Percentiles rank a stretch among this genome's conserved stretches.
Conservation (phyloP, 2,797 vertebrate genomes). For the Antrozous pallidus region DNA sequence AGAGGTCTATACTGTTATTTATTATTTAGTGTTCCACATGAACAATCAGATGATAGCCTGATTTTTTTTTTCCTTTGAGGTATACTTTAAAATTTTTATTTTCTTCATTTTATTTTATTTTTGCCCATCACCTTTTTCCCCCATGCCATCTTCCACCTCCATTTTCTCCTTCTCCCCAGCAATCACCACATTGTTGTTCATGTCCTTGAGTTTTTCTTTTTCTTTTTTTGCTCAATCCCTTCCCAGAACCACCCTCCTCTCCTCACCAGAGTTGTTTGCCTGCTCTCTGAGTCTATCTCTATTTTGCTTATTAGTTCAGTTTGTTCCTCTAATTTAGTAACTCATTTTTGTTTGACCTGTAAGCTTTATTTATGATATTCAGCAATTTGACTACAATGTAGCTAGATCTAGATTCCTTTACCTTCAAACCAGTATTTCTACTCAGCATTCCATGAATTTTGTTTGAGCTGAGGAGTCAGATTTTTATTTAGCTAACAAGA, state of each 20-base stretch:
- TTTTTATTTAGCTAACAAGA: background rate
- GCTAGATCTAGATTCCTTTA: background rate
- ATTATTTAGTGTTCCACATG: background rate
- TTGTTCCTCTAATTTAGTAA: background rate
- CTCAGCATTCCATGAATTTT: background rate
- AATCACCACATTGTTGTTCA: background rate
- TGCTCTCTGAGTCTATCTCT: background rate
- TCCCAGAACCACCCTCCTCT: background rate
- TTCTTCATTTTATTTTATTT: background rate
- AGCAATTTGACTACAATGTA: background rate
- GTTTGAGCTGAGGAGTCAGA: background rate
- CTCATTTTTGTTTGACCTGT: background rate
- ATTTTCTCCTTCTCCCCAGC: background rate
- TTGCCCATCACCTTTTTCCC: background rate
- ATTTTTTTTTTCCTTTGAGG: background rate
- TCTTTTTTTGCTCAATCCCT: background rate
- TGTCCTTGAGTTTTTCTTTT: background rate
- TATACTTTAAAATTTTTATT: background rate
- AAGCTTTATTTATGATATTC: background rate
- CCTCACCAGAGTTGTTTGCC: background rate
- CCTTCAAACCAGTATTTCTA: background rate
- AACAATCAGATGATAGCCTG: background rate
- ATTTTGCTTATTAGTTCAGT: background rate
- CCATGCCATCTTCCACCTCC: background rate
- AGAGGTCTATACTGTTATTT: background rate